Conservation (phyloP, 2,888 invertebrate species). For the Vandiemenella viatica region DNA sequence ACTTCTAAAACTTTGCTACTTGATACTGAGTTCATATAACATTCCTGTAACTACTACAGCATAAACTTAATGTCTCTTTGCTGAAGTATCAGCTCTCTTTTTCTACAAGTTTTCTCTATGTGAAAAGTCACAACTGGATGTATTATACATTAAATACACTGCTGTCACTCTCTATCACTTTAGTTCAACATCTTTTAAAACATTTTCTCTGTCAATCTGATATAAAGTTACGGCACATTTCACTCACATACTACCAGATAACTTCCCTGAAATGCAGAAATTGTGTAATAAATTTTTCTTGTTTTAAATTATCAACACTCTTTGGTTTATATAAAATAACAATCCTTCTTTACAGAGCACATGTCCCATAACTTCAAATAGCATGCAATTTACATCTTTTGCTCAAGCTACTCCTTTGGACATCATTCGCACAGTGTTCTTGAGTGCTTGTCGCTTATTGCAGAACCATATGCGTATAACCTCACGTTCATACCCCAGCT, state of each 20-base stretch:
- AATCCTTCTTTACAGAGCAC: neutral
- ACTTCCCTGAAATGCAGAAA: neutral
- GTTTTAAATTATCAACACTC: too few species aligned
- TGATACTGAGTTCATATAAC: too few species aligned
- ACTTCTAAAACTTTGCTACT: too few species aligned
- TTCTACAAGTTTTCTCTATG: too few species aligned
- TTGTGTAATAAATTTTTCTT: neutral
- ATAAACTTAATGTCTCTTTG: too few species aligned
- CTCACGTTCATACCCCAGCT: constrained; percentile 91
- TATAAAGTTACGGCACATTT: neutral
- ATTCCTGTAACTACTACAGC: too few species aligned
- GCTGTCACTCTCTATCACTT: too few species aligned
- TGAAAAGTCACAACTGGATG: too few species aligned
- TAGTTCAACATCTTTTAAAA: neutral
- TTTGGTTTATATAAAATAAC: neutral
- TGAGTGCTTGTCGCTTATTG: constrained; percentile 93
- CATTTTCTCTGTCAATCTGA: neutral
- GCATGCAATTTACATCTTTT: neutral
- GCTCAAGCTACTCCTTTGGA: constrained; percentile 43
- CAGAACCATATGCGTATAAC: constrained; percentile 99
- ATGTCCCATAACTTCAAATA: too few species aligned
- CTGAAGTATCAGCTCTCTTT: too few species aligned
- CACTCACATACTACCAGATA: neutral
- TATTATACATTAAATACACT: too few species aligned
- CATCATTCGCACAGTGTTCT: constrained; percentile 95